Base-by-base conservation (phyloP, 2,113 vertebrate genomes). In the Vidua chalybeata region DNA sequence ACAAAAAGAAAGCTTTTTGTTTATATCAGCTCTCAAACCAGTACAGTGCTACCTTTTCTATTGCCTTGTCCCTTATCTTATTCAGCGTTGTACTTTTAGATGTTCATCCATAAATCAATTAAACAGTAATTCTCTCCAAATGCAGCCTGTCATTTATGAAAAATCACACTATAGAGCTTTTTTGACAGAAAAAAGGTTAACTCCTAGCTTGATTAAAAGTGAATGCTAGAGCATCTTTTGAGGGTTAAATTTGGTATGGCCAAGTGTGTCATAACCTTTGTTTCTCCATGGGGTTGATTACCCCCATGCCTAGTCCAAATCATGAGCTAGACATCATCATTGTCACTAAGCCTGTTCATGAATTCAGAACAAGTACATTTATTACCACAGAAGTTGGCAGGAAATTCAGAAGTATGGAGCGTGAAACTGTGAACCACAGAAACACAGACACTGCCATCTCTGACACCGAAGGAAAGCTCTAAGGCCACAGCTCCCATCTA, bases 301-400 rank as follows among this genome's bases (percentile, higher is more conserved):
- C 22, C 13, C 24, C 35, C 35, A 20, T 68, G 7, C 20, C 9
- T 35, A 10, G 9, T 33, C 33, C 74, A 56, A n/a, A 17, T 58
- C 39, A 72, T 0, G 0, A 87, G 15, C 33, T 37, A 54, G 61
- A 55, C 5, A 39, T 7, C n/a, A 41, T 35, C 18, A 51, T 66
- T 4, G 7, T 16, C 43, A 71, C 26, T 52, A 23, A 72, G 35
- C 8, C 11, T 6, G 2, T 52, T 68, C 39, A 68, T 18, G 6
- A n/a, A 15, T 52, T 75, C 75, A 88, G 51, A 56, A 15, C 39
- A 83, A 68, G 11, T 55, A 23, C 14, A 56, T 68, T 68, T 82
- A 56, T 37, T 19, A 51, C 19, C 41, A 2, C 6, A 49, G 35
- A 56, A 59, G 13, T 2, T 83, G 33, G 19, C 49, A 68, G 75